Conservation (phyloP, 2,113 vertebrate species). For the Regulus satrapa region DNA sequence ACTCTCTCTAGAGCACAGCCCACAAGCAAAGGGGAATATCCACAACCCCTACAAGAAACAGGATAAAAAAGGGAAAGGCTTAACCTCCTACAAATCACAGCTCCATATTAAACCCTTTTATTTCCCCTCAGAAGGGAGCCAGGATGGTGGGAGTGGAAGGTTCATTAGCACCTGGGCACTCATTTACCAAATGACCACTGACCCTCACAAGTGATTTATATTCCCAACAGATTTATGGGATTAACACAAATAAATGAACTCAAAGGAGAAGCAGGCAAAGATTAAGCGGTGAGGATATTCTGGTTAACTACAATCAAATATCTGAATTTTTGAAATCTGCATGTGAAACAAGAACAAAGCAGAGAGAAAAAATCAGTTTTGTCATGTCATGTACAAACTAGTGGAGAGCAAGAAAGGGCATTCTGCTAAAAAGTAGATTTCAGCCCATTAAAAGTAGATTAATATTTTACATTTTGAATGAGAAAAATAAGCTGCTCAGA, state of each 20-base stretch:
- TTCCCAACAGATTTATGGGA: background rate
- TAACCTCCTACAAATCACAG: too few species aligned
- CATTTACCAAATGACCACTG: fast-evolving
- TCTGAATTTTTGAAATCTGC: background rate
- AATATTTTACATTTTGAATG: background rate
- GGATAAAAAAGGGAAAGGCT: background rate
- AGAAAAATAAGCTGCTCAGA: background rate
- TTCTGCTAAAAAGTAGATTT: background rate
- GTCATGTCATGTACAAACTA: background rate
- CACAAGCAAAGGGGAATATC: background rate
- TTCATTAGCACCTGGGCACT: background rate
- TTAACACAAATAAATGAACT: background rate
- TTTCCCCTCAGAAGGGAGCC: background rate
- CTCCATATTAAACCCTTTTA: background rate
- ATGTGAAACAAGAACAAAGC: background rate
- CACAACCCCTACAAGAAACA: fast-evolving
- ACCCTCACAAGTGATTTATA: background rate
- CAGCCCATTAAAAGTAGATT: background rate
- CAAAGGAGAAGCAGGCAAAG: background rate
- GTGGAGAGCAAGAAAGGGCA: background rate
- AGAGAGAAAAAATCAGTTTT: background rate
- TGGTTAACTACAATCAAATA: background rate
- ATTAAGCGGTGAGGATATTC: background rate
- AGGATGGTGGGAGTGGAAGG: fast-evolving
- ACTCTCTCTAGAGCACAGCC: background rate